These are phyloP conservation scores for Ploceus nigricollis DNA, from an alignment of 2,113 vertebrate species.

Conservation along the genomic window DNA sequence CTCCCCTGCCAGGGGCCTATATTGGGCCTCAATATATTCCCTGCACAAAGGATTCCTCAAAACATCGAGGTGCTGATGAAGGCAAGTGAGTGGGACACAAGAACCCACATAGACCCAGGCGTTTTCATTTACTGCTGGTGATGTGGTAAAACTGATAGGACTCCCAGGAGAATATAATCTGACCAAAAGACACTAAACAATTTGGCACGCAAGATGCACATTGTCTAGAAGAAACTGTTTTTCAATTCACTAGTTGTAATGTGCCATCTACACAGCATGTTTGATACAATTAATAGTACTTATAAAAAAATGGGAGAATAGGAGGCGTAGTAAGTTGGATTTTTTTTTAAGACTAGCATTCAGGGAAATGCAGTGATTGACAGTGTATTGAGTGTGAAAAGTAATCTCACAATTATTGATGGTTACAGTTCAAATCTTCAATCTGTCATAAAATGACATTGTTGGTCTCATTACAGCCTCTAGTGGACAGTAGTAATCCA, in stretches of 20 bases:
- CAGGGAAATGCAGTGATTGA: slow-evolving; percentile 10
- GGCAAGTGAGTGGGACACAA: background rate
- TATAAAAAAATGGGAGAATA: background rate
- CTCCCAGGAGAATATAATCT: slow-evolving; percentile 7
- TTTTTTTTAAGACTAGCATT: background rate
- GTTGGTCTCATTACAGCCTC: slow-evolving; percentile 80
- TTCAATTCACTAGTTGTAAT: background rate
- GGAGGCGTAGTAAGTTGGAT: background rate
- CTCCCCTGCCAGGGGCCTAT: background rate
- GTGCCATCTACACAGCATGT: background rate
- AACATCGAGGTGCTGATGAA: background rate
- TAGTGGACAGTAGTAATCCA: slow-evolving; percentile 74
- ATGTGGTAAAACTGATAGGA: background rate
- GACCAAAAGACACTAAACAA: slow-evolving; percentile 46
- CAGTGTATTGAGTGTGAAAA: background rate
- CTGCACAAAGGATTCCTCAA: background rate
- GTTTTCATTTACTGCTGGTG: background rate
- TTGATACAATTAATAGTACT: slow-evolving; percentile 15
- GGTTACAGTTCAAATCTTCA: background rate
- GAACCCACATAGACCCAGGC: background rate
- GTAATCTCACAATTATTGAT: slow-evolving; percentile 53
- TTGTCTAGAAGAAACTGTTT: slow-evolving; percentile 13
- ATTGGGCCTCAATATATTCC: background rate
- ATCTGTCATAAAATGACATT: slow-evolving; percentile 62
- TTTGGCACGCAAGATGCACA: slow-evolving; percentile 9